Conservation (phyloP, 2,797 vertebrate genomes). For the Coregonus ussuriensis region DNA sequence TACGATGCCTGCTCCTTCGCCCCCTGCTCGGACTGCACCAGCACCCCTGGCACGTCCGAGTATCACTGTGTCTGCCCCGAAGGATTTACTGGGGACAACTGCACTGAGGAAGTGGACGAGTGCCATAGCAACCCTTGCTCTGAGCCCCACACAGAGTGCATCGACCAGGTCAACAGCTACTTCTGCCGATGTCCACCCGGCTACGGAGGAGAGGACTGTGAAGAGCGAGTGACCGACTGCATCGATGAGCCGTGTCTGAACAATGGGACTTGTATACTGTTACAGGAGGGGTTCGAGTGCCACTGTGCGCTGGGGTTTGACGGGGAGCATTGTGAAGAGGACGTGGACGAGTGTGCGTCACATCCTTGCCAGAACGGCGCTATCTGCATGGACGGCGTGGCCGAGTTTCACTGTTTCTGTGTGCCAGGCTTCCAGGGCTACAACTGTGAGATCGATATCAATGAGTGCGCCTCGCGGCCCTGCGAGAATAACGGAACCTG, state of each 20-base stretch:
- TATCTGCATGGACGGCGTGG: constrained; percentile 83
- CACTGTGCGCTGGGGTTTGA: constrained; percentile 74
- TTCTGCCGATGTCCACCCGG: constrained; percentile 78
- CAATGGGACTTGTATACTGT: constrained; percentile 73
- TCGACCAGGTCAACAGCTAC: constrained; percentile 70
- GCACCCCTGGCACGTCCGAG: constrained; percentile 61
- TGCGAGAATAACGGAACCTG: constrained; percentile 90
- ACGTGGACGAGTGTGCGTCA: constrained; percentile 80
- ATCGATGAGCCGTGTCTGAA: constrained; percentile 79
- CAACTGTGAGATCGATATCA: constrained; percentile 93
- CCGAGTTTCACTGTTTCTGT: constrained; percentile 86
- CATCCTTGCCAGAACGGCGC: constrained; percentile 89
- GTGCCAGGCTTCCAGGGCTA: constrained; percentile 94
- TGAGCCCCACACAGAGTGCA: constrained; percentile 67
- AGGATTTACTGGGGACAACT: constrained; percentile 68
- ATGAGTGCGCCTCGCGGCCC: constrained; percentile 91
- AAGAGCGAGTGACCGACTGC: constrained; percentile 68
- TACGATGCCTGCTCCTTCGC: constrained; percentile 76
- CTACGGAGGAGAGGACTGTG: constrained; percentile 69
- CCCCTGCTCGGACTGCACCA: constrained; percentile 71
- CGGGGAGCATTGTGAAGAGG: constrained; percentile 76
- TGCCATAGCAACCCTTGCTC: constrained; percentile 80
- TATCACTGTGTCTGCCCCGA: constrained; percentile 76
- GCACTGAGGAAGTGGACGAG: constrained; percentile 65
- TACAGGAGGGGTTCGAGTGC: constrained; percentile 69